Base-by-base conservation (phyloP, 2,888 invertebrate genomes). In the Gymnoscelis rufifasciata region DNA sequence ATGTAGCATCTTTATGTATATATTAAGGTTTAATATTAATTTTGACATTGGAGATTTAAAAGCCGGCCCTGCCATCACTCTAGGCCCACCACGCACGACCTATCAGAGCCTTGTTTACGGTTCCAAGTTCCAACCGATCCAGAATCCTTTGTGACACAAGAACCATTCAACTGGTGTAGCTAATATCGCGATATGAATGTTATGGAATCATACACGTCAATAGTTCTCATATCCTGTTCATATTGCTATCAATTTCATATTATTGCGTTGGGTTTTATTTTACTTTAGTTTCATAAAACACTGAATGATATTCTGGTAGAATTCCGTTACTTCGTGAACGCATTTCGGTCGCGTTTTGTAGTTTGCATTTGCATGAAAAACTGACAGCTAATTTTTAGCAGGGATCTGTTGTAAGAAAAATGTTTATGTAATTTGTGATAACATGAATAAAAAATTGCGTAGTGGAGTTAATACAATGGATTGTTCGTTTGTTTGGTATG, bases 31-130 rank as follows among this genome's bases (percentile, higher is more conserved):
- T 19, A 19, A 3, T 19, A 19, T 19, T 3, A 19, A 5, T 19
- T 2, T 19, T n/a, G n/a, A 19, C 2, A 19, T 19, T 19, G 2
- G 3, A 3, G 19, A 19, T 19, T 35, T 7, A 15, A 19, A 33
- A 19, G 10, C 24, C 38, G 26, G 4, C 35, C 30, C 49, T 38
- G 44, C 1, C 14, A 24, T 30, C 19, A 42, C 41, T 38, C 24
- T 41, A 48, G 43, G 52, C 40, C 45, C 37, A 40, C 38, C 49
- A 52, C 50, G 57, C 57, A 52, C 54, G 57, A 57, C 52, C 53
- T 51, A 46, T 53, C 55, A 48, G 52, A 52, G 48, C 47, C 50
- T 52, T 56, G 57, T 59, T 59, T 56, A 57, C 49, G 56, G 52
- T 52, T 56, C 54, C 47, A 56, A 55, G 52, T 52, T 56, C 54